Percentiles rank a stretch among this genome's conserved stretches.
Evolutionary conservation across 92 coral and sea anemone species (phyloP).

Genomic region (Palythoa grandis): DNA sequence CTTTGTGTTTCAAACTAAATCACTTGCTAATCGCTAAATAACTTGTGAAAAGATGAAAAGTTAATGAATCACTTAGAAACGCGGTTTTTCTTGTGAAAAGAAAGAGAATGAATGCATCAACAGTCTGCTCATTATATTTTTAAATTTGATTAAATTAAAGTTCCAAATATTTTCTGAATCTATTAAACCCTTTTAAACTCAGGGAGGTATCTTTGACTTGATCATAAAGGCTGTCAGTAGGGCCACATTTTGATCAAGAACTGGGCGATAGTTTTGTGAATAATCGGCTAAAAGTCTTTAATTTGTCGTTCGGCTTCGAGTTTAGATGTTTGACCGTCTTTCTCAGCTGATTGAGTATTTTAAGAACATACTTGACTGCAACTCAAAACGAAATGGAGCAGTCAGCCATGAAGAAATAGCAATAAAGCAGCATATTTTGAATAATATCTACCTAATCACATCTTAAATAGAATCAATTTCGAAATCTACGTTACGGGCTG

Average conservation of each 20-base stretch:
- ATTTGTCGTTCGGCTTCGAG: not conserved
- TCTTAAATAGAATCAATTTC: not conserved
- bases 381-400: not conserved
- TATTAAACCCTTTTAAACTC: not conserved
- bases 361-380: conserved; percentile 1
- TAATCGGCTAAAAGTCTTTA: not conserved
- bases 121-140: not conserved
- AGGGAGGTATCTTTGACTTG: not conserved
- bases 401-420: not conserved
- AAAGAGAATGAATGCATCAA: not conserved
- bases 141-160: not conserved
- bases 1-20: not conserved
- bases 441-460: not conserved
- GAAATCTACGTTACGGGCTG: not conserved
- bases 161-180: not conserved
- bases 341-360: not conserved
- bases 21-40: not conserved
- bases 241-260: not conserved
- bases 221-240: not conserved
- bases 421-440: not conserved
- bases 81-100: not conserved
- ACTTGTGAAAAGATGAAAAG: not conserved
- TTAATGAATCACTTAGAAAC: not conserved
- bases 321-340: not conserved
- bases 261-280: not conserved